phyloP scores from a whole-genome alignment of 2,797 vertebrate genomes.

The Sarcophilus harrisii region DNA sequence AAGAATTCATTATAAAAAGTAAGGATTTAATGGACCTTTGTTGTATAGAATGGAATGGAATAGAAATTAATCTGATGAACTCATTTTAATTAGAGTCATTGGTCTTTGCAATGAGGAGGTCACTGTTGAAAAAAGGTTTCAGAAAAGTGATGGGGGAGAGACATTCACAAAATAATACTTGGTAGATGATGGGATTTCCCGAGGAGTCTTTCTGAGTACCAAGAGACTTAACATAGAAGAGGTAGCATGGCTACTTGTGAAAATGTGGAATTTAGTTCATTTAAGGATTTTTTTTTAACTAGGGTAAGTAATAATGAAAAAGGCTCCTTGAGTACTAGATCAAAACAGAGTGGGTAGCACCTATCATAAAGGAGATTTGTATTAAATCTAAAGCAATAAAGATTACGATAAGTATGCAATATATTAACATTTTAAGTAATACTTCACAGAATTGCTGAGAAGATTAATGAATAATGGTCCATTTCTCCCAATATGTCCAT shows the following conservation, averaged over 20 bases:
- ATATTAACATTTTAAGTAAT: background rate
- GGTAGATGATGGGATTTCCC: background rate
- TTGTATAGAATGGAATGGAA: background rate
- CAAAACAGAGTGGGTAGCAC: background rate
- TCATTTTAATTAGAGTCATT: background rate
- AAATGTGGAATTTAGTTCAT: background rate
- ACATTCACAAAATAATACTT: background rate
- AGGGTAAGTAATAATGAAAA: background rate
- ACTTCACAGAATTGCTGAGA: background rate
- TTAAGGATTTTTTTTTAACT: background rate
- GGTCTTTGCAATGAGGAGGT: background rate
- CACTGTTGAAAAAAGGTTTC: background rate
- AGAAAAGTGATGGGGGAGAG: background rate
- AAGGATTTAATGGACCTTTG: background rate
- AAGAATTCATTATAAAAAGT: background rate
- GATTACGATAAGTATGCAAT: slow-evolving; percentile 1
- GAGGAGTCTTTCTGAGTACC: background rate
- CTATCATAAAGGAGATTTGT: background rate
- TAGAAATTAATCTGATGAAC: background rate
- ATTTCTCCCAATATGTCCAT: background rate
- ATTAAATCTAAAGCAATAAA: background rate
- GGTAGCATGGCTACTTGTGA: background rate
- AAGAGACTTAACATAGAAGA: background rate
- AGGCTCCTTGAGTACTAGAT: background rate
- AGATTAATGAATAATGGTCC: slow-evolving; percentile 1